Conservation (phyloP, 2,113 vertebrate genomes). For the Aptenodytes patagonicus region DNA sequence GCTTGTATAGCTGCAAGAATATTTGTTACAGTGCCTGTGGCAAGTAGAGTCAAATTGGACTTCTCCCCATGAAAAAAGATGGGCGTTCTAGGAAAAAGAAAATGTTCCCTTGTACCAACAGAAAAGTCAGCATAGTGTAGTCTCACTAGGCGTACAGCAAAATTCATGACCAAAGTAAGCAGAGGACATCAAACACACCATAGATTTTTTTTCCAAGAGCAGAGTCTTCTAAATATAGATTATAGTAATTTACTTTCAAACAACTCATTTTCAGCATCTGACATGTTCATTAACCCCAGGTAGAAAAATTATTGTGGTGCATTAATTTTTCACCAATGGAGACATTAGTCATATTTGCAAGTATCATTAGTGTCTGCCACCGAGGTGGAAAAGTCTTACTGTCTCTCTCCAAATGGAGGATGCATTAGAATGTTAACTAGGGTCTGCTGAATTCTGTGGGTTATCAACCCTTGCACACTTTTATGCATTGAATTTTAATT, state of each 20-base stretch:
- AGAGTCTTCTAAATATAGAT: slow-evolving; percentile 91
- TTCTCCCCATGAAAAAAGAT: neutral
- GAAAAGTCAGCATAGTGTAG: neutral
- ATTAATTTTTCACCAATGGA: slow-evolving; percentile 91
- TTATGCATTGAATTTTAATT: slow-evolving; percentile 73
- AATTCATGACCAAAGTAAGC: slow-evolving; percentile 50
- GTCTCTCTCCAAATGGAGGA: slow-evolving; percentile 72
- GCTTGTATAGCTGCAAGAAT: neutral
- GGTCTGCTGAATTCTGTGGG: slow-evolving; percentile 59
- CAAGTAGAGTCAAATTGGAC: neutral
- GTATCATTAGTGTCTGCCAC: slow-evolving; percentile 83
- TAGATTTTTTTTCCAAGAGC: slow-evolving; percentile 31
- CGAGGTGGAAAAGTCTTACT: slow-evolving; percentile 74
- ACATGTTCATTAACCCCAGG: slow-evolving; percentile 94
- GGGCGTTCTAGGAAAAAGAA: neutral
- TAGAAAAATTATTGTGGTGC: slow-evolving; percentile 86
- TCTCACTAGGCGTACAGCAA: neutral
- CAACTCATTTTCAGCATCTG: slow-evolving; percentile 94
- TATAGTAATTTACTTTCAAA: slow-evolving; percentile 94
- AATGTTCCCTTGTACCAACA: neutral
- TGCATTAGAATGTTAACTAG: slow-evolving; percentile 74
- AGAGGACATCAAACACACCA: slow-evolving; percentile 46
- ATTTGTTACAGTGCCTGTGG: neutral
- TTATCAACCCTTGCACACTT: slow-evolving; percentile 59
- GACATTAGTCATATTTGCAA: slow-evolving; percentile 90